Evolutionary conservation across 2,888 invertebrate species (phyloP), one percentile per base, ranked within the genome.

Genomic region (Epinotia ramella): DNA sequence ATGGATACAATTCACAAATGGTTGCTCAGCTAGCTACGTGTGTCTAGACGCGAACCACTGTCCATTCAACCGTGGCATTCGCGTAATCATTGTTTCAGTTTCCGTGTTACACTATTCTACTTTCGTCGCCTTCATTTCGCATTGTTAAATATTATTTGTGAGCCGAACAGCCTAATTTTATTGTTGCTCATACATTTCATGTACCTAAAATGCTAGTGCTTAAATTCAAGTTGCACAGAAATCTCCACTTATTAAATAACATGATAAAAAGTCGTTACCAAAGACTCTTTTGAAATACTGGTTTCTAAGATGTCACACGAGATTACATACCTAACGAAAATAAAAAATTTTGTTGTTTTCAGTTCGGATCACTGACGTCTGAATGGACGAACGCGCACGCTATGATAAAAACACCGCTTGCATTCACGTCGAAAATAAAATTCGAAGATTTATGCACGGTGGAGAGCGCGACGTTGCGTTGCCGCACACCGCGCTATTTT

Each of bases 401-500:
- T 79, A 81, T 79, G 80, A 86, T 87, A 88, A 87, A 88, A 89
- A 86, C 79, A 81, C 81, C 83, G 88, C 85, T 76, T 92, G 93
- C 93, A 93, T 88, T 86, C 84, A 86, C 83, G 86, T 91, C 87
- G 85, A 90, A 93, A 93, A 92, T 92, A 93, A 93, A 92, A 90
- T 91, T 92, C 91, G 84, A 89, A 91, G 90, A 93, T 92, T 92
- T 93, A 93, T 94, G 92, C 92, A 92, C 86, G 87, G 81, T 88
- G 89, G 86, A 86, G 90, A 91, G 89, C 91, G 91, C 91, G 92
- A 87, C 91, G 93, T 86, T 90, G 89, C 90, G 93, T 91, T 92
- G 91, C 92, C 93, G 91, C 93, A 91, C 91, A 88, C 88, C 85
- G 88, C 84, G 91, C 88, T 94, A 94, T 94, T 94, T 94, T 90